phyloP scores from a whole-genome alignment of 2,113 vertebrate genomes.

The Neopipo cinnamomea region DNA sequence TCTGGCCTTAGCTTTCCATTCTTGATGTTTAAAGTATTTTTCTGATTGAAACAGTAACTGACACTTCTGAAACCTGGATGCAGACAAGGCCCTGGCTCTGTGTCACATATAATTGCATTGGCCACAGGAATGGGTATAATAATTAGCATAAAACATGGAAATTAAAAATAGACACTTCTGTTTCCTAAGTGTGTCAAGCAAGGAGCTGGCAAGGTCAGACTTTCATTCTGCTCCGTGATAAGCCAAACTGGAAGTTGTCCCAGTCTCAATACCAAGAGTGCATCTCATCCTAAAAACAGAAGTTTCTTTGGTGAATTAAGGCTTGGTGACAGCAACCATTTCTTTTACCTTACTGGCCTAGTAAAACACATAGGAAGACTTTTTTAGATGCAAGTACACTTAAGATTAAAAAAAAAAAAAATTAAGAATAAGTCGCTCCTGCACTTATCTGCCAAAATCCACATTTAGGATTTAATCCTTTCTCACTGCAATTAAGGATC shows the following conservation, averaged over 20 bases:
- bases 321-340: neutral
- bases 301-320: neutral
- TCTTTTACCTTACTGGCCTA: neutral
- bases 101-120: neutral
- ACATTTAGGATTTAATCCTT: neutral
- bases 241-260: neutral
- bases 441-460: neutral
- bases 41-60: neutral
- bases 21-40: neutral
- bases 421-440: neutral
- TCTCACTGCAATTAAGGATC: neutral
- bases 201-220: neutral
- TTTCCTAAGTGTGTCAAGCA: neutral
- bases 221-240: neutral
- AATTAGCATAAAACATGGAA: slow-evolving; percentile 5
- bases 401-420: neutral
- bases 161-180: neutral
- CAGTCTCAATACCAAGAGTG: neutral
- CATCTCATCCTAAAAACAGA: neutral
- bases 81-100: neutral
- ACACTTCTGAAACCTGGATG: neutral
- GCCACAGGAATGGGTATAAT: neutral
- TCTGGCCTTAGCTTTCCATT: neutral
- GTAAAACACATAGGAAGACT: neutral
- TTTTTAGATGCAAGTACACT: neutral